Percentiles rank a stretch among this genome's conserved stretches.
phyloP scores from a whole-genome alignment of 2,113 vertebrate genomes.

The Xyrauchen texanus region DNA sequence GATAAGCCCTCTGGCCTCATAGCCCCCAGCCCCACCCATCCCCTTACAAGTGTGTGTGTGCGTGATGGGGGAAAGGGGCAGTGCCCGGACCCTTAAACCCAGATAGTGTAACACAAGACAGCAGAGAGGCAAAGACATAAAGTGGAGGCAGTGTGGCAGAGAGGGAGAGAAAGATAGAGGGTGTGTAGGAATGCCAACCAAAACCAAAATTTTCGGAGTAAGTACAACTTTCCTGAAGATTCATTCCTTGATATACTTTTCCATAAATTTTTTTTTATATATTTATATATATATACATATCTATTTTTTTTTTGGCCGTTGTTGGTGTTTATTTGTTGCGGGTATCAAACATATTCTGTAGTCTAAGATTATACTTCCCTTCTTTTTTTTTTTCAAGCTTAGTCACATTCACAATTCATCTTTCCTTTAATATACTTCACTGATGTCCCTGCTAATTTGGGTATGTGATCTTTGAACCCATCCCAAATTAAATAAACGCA shows the following conservation, averaged over 20 bases:
- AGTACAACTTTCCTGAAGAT: slow-evolving; percentile 60
- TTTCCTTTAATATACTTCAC: not conserved
- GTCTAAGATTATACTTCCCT: too few species aligned
- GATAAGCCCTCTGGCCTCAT: slow-evolving; percentile 73
- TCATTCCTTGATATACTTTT: not conserved
- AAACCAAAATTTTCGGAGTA: slow-evolving; percentile 74
- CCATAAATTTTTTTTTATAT: too few species aligned
- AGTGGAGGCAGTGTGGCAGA: slow-evolving; percentile 51
- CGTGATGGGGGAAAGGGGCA: slow-evolving; percentile 62
- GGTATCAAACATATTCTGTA: too few species aligned
- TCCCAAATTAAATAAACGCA: not conserved
- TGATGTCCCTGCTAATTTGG: not conserved
- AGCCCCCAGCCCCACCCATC: slow-evolving; percentile 49
- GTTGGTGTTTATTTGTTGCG: too few species aligned
- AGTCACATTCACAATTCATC: not conserved
- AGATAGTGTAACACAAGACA: slow-evolving; percentile 60
- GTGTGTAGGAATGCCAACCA: slow-evolving; percentile 76
- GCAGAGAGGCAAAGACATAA: slow-evolving; percentile 66
- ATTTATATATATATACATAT: too few species aligned
- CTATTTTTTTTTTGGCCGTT: too few species aligned
- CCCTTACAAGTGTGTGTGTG: slow-evolving; percentile 41
- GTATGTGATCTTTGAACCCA: not conserved
- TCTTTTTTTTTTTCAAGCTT: not conserved
- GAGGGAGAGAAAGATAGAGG: slow-evolving; percentile 59
- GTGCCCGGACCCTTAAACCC: slow-evolving; percentile 59